Evolutionary conservation across 2,888 invertebrate genomes (phyloP), one percentile per base, ranked within the genome.

Genomic region (Lycocerus yunnanus): DNA sequence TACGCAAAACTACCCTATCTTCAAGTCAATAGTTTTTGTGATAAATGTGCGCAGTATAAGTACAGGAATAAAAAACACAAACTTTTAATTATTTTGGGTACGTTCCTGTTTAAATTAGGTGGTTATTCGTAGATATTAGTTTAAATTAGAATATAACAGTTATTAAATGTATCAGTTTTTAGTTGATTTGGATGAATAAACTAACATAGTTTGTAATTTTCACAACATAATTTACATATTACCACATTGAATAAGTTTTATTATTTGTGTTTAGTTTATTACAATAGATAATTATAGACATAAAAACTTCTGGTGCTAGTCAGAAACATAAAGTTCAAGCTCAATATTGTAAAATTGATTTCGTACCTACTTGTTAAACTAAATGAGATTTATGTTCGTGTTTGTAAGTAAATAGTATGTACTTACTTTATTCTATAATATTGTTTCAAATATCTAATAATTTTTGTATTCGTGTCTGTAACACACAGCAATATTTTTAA

Each of bases 1-100:
- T 63, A 69, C 66, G 66, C 18, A 69, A 59, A 73, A 69, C 73
- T 69, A 66, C 66, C 69, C 60, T 59, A 69, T 73, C 69, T 73
- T 73, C 69, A 69, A 69, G 73, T 73, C 73, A 73, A 73, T 65
- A 73, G 73, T 73, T 73, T 69, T 69, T 59, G 65, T 73, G 69
- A 73, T 73, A 73, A 69, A 71, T 71, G 71, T 71, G 71, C 65
- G 66, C 58, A 71, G 66, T 71, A 66, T 65, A 66, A 66, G 58
- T 66, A 71, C 59, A n/a, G n/a, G 18, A 69, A 69, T 63, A 63
- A 63, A 69, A 18, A 63, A 69, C 15, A 15, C 15, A 15, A 60
- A 60, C 20, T 63, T 63, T 63, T 63, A 20, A 63, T 18, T 63
- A 18, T 63, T 63, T 63, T n/a, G 43, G 43, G n/a, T 43, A 8